phyloP scores from a whole-genome alignment of 2,797 vertebrate genomes.

The Eremophila alpestris region DNA sequence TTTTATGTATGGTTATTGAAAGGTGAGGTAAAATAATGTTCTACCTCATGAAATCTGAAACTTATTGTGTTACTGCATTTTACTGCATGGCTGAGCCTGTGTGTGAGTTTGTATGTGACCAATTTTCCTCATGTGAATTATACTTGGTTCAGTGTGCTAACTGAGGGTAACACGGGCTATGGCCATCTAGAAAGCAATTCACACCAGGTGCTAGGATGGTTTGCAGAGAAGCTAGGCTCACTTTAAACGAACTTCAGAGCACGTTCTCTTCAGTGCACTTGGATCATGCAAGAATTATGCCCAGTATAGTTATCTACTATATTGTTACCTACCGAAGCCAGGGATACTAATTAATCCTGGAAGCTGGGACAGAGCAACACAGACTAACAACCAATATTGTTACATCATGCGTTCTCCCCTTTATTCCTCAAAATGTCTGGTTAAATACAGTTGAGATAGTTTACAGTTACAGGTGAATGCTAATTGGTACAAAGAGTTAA shows the following conservation, averaged over 20 bases:
- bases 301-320: neutral
- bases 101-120: neutral
- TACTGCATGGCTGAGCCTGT: neutral
- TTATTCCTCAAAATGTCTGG: no score
- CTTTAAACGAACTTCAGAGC: neutral
- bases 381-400: no score
- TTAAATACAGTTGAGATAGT: no score
- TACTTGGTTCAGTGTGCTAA: neutral
- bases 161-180: neutral
- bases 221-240: neutral
- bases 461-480: no score
- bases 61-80: neutral
- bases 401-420: no score
- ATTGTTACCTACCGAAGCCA: no score
- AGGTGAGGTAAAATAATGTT: neutral
- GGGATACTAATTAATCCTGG: no score
- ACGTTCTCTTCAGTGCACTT: neutral
- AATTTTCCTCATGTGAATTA: neutral
- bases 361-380: no score
- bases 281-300: neutral
- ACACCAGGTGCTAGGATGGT: fast-evolving
- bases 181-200: neutral
- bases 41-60: neutral
- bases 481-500: no score
- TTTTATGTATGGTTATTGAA: neutral